These are phyloP conservation scores for Phaethornis superciliosus DNA, from an alignment of 2,113 vertebrate genomes.

Conservation along the genomic window DNA sequence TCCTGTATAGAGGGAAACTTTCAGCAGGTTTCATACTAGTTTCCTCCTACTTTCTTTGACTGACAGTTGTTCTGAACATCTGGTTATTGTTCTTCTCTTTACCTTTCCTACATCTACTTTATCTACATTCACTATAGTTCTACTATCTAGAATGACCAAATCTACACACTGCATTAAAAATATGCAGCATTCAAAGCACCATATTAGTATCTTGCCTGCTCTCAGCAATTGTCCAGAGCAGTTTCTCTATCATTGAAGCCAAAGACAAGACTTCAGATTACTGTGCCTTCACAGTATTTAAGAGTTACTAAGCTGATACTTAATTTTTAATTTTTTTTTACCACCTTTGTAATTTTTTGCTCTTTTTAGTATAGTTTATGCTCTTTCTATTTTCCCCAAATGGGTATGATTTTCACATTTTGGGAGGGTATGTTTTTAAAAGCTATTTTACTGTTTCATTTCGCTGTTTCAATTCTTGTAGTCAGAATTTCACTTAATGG, in stretches of 20 bases:
- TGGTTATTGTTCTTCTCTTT: background rate
- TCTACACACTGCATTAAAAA: background rate
- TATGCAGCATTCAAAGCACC: background rate
- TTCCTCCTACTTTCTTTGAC: background rate
- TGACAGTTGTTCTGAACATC: background rate
- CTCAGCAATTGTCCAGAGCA: background rate
- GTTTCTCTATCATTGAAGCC: background rate
- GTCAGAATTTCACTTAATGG: conserved; percentile 23
- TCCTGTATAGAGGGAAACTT: background rate
- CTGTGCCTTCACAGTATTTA: background rate
- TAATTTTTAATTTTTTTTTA: background rate
- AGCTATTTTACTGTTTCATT: background rate
- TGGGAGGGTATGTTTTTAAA: background rate
- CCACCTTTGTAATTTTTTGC: background rate
- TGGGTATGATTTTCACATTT: background rate
- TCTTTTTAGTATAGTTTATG: background rate
- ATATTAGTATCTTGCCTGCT: background rate
- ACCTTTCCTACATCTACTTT: background rate
- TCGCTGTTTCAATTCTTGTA: conserved; percentile 4
- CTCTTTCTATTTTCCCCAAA: background rate
- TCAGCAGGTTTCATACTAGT: background rate
- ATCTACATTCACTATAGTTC: background rate
- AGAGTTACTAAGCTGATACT: too few relatives aligned
- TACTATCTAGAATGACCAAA: background rate
- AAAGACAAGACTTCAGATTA: background rate